Base-by-base conservation (phyloP, 2,888 invertebrate species). In the Phymatocera aterrima region DNA sequence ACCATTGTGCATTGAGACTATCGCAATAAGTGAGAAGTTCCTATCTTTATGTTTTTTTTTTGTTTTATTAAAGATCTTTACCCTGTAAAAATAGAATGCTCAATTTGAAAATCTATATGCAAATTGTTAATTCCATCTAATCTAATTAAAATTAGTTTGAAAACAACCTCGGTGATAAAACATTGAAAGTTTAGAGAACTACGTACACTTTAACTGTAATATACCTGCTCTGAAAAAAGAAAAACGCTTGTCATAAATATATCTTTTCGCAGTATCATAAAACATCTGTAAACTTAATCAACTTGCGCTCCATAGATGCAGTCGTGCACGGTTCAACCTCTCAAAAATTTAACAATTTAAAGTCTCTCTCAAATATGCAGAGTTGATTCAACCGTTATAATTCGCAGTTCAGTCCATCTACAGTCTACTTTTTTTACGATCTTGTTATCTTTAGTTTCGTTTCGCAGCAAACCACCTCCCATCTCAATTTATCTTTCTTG, bases 351-450 rank as follows among this genome's bases (percentile, higher is more conserved):
- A 28, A 28, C 3, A 21, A 46, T 46, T 46, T 4, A 77, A 34
- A 54, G 37, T 12, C 12, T 48, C 3, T 31, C n/a, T 6, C 6
- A 40, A 74, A 68, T 43, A 46, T 68, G 43, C 8, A 2, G 10
- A 28, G 43, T 43, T n/a, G 68, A 28, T 68, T 68, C 6, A 68
- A 46, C 28, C 21, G 28, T 68, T 8, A 28, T 68, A 46, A 68
- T 46, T 28, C 15, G 24, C 24, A 12, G 24, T 28, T 68, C 12
- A 46, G 68, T 68, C 68, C 46, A 37, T 68, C 46, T 46, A 10
- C 43, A 28, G 46, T 68, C 46, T 68, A 46, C 46, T 46, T 28
- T 12, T 15, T 68, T 68, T n/a, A 46, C 34, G 28, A 28, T 68
- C 6, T 46, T 43, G 46, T 46, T 68, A 68, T 68, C 68, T 46